These are phyloP conservation scores for Candidula unifasciata DNA, from an alignment of 2,888 invertebrate genomes.

Conservation along the genomic window DNA sequence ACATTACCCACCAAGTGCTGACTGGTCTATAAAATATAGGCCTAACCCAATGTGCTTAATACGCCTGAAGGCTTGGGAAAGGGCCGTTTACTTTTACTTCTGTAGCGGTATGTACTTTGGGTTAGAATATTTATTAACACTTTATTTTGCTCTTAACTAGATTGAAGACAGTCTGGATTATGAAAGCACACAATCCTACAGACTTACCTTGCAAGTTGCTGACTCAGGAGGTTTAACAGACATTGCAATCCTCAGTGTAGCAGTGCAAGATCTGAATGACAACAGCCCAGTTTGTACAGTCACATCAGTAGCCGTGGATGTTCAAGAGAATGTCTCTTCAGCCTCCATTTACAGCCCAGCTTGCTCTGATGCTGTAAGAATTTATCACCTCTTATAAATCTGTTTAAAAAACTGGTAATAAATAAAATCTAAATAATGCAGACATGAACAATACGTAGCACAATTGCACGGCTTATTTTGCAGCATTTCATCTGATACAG, in stretches of 20 bases:
- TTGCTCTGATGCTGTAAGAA: conserved; percentile 43
- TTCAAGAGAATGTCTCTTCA: conserved; percentile 51
- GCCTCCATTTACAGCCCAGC: conserved; percentile 49
- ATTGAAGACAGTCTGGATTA: conserved; percentile 58
- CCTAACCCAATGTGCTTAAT: too few relatives aligned
- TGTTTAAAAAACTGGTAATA: neutral
- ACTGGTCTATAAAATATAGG: too few relatives aligned
- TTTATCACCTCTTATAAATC: neutral
- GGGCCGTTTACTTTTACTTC: too few relatives aligned
- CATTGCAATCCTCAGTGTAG: conserved; percentile 56
- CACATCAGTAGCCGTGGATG: conserved; percentile 36
- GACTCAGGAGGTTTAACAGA: conserved; percentile 60
- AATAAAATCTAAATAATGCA: too few relatives aligned
- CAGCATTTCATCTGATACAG: too few relatives aligned
- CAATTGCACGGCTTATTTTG: too few relatives aligned
- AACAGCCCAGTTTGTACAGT: conserved; percentile 60
- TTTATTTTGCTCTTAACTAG: conserved; percentile 48
- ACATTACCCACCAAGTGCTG: too few relatives aligned
- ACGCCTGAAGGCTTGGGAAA: too few relatives aligned
- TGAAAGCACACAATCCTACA: conserved; percentile 59
- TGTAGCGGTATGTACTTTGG: too few relatives aligned
- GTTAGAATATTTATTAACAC: neutral
- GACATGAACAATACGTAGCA: too few relatives aligned
- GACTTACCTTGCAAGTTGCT: conserved; percentile 59
- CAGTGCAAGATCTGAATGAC: conserved; percentile 60